A percentile compares a stretch with the other conserved stretches of the same genome.
Conservation (phyloP, 1,140 invertebrate species). For the Lutraria rhynchaena region DNA sequence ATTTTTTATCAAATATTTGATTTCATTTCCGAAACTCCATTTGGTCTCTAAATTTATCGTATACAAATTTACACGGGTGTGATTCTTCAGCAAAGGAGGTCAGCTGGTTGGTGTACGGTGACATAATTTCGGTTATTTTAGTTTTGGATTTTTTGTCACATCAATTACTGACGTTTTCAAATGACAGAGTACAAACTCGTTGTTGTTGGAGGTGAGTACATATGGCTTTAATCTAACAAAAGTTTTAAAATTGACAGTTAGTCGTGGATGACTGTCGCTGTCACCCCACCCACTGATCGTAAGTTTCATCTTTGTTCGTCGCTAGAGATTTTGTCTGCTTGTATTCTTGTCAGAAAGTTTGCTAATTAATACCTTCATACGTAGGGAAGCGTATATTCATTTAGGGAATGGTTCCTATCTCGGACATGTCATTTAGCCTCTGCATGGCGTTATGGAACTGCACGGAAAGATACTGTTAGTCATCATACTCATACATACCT, state of each 20-base stretch:
- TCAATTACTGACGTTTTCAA: not conserved
- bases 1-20: not conserved
- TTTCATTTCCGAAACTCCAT: conserved; percentile 18
- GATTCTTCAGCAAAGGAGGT: conserved; percentile 31
- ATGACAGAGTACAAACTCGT: conserved; percentile 87
- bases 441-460: no score
- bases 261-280: not conserved
- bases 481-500: no score
- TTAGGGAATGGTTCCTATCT: no score
- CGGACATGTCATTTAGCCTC: no score
- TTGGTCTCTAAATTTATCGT: conserved; percentile 46
- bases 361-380: conserved; percentile 4
- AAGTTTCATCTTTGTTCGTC: not conserved
- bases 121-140: not conserved
- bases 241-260: not conserved
- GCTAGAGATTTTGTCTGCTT: not conserved
- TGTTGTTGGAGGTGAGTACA: conserved; percentile 85
- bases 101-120: conserved; percentile 1
- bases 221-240: conserved; percentile 10
- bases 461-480: no score
- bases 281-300: conserved; percentile 17
- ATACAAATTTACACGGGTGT: conserved; percentile 27
- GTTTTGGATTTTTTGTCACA: conserved; percentile 13
- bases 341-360: not conserved
- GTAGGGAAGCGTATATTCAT: no score